phyloP scores from a whole-genome alignment of 2,888 invertebrate species.

The Adelphocoris suturalis region DNA sequence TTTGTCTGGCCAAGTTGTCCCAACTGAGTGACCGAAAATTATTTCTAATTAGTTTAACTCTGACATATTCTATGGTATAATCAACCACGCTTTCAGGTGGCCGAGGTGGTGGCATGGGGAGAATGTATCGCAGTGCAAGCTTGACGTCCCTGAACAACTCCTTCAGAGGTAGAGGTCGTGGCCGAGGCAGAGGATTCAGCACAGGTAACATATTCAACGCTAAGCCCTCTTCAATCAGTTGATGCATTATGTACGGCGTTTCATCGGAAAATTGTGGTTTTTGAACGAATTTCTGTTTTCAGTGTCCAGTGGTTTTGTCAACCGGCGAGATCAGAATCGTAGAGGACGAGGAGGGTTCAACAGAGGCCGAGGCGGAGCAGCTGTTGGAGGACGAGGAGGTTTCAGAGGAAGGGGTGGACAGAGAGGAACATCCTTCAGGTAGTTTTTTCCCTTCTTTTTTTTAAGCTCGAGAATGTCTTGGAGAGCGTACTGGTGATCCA shows the following conservation, averaged over 20 bases:
- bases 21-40: too few relatives aligned
- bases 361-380: conserved; percentile 30
- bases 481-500: too few relatives aligned
- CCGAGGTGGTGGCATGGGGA: conserved; percentile 69
- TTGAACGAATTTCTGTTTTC: background rate
- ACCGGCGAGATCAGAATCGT: conserved; percentile 29
- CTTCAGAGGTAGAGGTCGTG: conserved; percentile 59
- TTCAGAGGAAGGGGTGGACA: conserved; percentile 52
- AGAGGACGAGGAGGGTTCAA: conserved; percentile 58
- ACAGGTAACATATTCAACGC: background rate
- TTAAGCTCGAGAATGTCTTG: too few relatives aligned
- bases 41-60: background rate
- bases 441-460: background rate
- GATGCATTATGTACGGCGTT: too few relatives aligned
- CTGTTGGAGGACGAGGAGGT: conserved; percentile 39
- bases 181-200: conserved; percentile 49
- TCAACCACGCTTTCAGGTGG: conserved; percentile 53
- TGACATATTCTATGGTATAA: too few relatives aligned
- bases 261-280: background rate
- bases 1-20: too few relatives aligned
- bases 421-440: conserved; percentile 11
- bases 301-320: conserved; percentile 54
- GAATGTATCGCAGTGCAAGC: conserved; percentile 74
- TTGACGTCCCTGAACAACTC: conserved; percentile 72
- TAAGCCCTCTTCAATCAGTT: too few relatives aligned